Percentiles rank a stretch among this genome's conserved stretches.
These are phyloP conservation scores for Arctopsyche grandis DNA, from an alignment of 1,140 invertebrate species.

Conservation along the genomic window DNA sequence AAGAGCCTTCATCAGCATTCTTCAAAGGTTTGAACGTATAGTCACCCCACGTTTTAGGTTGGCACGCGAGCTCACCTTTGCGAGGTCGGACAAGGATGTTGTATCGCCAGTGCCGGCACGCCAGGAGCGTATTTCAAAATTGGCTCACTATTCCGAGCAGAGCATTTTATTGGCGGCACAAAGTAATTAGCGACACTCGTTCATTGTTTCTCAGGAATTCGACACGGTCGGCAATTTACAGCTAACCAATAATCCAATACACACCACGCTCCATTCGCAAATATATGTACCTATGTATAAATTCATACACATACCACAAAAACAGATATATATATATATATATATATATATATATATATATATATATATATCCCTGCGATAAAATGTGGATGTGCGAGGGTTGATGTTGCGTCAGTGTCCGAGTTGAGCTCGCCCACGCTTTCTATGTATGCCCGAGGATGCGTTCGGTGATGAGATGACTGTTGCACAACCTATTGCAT, in stretches of 20 bases:
- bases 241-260: too few species aligned
- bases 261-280: too few species aligned
- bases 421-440: not conserved
- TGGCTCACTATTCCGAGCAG: not conserved
- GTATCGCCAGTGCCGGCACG: not conserved
- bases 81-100: slow-evolving; percentile 15
- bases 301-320: too few species aligned
- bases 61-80: too few species aligned
- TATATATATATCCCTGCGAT: not conserved
- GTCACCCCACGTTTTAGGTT: too few species aligned
- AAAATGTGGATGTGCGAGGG: not conserved
- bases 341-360: too few species aligned
- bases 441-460: not conserved
- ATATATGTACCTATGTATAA: too few species aligned
- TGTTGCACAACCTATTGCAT: not conserved
- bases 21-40: too few species aligned
- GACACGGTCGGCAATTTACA: too few species aligned
- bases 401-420: not conserved
- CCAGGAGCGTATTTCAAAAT: slow-evolving; percentile 15
- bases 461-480: not conserved
- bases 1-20: too few species aligned
- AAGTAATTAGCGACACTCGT: slow-evolving; percentile 21
- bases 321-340: too few species aligned
- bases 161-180: not conserved
- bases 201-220: not conserved